A percentile compares a stretch with the other conserved stretches of the same genome.
These are phyloP conservation scores for Oreohelix idahoensis DNA, from an alignment of 1,140 invertebrate species.

Conservation along the genomic window DNA sequence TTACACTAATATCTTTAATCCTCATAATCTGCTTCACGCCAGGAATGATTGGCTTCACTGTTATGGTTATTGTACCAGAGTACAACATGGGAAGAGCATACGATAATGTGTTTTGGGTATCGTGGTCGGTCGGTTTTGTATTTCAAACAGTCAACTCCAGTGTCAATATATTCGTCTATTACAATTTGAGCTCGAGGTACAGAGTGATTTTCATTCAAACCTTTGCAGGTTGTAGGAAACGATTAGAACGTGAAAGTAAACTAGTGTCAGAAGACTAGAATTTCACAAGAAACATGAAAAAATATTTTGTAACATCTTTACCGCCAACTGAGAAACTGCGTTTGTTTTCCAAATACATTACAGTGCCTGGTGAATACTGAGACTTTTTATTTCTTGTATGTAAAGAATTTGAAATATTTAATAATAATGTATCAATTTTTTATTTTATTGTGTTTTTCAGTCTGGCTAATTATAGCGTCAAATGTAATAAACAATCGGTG, in stretches of 20 bases:
- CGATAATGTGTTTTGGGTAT: background rate
- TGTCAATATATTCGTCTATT: slow-evolving; percentile 4
- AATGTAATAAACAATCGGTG: too few species aligned
- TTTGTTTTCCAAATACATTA: too few species aligned
- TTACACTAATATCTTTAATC: background rate
- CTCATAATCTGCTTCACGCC: slow-evolving; percentile 15
- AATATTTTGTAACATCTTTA: too few species aligned
- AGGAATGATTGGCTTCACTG: background rate
- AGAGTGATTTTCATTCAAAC: background rate
- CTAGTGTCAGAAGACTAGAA: too few species aligned
- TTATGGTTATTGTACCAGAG: background rate
- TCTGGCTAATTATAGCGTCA: too few species aligned
- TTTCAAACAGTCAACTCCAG: slow-evolving; percentile 7
- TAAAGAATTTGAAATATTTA: too few species aligned
- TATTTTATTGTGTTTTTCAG: too few species aligned
- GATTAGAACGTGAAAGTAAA: background rate
- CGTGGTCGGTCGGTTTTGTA: background rate
- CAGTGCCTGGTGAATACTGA: too few species aligned
- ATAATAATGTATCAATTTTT: too few species aligned
- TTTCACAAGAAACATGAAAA: too few species aligned
- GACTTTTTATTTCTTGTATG: too few species aligned
- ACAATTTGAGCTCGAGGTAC: slow-evolving; percentile 3
- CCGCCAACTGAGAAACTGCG: too few species aligned
- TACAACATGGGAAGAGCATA: background rate
- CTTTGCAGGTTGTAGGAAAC: background rate